A percentile compares a stretch with the other conserved stretches of the same genome.
Evolutionary conservation across 2,797 vertebrate genomes (phyloP).

Genomic region (Spondyliosoma cantharus): DNA sequence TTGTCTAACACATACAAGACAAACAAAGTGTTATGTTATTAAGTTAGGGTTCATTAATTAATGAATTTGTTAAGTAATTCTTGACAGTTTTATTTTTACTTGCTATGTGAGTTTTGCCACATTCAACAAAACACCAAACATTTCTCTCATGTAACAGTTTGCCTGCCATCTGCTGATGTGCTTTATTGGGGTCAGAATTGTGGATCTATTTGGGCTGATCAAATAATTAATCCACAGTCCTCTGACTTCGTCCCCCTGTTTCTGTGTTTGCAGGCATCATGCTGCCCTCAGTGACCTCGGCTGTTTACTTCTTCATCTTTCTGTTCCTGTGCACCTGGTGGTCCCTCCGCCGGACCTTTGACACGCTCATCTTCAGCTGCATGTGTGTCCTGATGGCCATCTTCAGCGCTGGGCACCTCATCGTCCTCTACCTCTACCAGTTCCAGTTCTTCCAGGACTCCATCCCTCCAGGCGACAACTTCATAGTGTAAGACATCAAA

Average conservation of each 20-base stretch:
- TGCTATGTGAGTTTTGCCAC: not conserved
- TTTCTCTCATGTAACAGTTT: not conserved
- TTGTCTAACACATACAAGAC: not conserved
- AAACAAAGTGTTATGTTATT: not conserved
- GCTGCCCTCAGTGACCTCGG: constrained; percentile 95
- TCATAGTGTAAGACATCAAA: too few relatives aligned
- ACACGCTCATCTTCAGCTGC: constrained; percentile 98
- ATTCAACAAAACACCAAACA: not conserved
- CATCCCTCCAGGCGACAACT: constrained; percentile 87
- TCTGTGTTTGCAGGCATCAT: constrained; percentile 88
- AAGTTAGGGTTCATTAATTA: too few relatives aligned
- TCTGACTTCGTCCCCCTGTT: not conserved
- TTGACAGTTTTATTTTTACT: not conserved
- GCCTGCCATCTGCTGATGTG: not conserved
- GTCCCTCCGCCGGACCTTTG: constrained; percentile 94
- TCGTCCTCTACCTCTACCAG: constrained; percentile 97
- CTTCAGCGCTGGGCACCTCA: constrained; percentile 95
- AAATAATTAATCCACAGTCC: not conserved
- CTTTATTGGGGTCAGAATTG: too few relatives aligned
- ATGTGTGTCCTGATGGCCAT: constrained; percentile 98
- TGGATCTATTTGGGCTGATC: not conserved
- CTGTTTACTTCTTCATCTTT: constrained; percentile 97
- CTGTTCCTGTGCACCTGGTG: constrained; percentile 98
- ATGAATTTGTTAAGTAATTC: not conserved
- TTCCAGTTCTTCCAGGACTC: constrained; percentile 97